These are phyloP conservation scores for Salvator merianae DNA, from an alignment of 2,113 vertebrate genomes.

Conservation along the genomic window DNA sequence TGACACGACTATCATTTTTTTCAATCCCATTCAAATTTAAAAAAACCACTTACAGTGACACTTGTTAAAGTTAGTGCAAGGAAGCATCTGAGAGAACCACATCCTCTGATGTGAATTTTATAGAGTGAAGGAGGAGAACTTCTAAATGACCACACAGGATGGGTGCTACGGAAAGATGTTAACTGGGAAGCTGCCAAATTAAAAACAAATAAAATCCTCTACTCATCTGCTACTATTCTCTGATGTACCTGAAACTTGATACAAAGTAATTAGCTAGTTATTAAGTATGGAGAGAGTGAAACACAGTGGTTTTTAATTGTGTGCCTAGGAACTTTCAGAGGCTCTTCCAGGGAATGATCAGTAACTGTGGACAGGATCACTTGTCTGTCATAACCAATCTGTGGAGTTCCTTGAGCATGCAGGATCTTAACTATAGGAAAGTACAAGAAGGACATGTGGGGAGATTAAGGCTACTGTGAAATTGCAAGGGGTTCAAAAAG, in stretches of 20 bases:
- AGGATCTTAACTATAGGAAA: too few species aligned
- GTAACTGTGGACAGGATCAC: too few species aligned
- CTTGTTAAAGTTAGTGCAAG: too few species aligned
- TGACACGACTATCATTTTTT: not conserved
- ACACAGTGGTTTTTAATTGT: not conserved
- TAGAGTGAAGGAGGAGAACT: not conserved
- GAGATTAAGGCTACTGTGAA: too few species aligned
- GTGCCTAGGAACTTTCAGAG: not conserved
- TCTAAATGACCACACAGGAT: not conserved
- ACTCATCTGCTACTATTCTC: too few species aligned
- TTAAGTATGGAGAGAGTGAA: not conserved
- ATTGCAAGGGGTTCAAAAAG: too few species aligned
- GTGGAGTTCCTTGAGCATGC: too few species aligned
- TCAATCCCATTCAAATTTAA: not conserved
- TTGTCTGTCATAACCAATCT: not conserved
- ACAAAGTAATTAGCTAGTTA: not conserved
- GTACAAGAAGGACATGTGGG: too few species aligned
- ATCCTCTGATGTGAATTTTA: not conserved
- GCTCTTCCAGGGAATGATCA: not conserved
- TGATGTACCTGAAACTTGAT: too few species aligned
- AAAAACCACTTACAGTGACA: not conserved
- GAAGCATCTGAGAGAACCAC: not conserved
- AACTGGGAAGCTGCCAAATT: not conserved
- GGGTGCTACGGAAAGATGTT: not conserved
- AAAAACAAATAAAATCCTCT: too few species aligned